phyloP scores from a whole-genome alignment of 2,797 vertebrate species.

The Acanthis flammea region DNA sequence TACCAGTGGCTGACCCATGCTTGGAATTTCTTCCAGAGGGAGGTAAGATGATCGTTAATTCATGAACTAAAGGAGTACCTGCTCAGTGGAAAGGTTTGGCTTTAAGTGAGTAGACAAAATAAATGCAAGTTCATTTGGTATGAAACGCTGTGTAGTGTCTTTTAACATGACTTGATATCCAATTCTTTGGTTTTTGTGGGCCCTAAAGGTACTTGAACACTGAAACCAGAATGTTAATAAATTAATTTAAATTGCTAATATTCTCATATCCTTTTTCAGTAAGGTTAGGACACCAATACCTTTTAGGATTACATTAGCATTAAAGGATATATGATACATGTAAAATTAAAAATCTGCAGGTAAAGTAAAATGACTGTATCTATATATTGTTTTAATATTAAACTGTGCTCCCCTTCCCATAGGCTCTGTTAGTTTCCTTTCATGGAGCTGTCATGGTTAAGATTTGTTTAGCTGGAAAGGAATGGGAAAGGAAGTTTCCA shows the following conservation, averaged over 20 bases:
- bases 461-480: background rate
- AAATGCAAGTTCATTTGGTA: background rate
- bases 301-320: background rate
- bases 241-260: background rate
- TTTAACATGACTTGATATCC: background rate
- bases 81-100: background rate
- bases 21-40: constrained; percentile 96
- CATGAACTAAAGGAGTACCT: background rate
- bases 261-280: background rate
- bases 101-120: background rate
- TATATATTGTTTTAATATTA: background rate
- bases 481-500: constrained; percentile 1
- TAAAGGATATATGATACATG: background rate
- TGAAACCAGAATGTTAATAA: background rate
- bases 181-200: background rate
- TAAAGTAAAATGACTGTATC: background rate
- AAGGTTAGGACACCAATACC: background rate
- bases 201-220: background rate
- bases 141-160: background rate
- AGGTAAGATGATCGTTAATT: constrained; percentile 77
- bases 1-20: constrained; percentile 96
- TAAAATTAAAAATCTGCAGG: background rate
- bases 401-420: background rate
- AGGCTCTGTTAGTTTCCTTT: background rate
- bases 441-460: background rate